These are phyloP conservation scores for Diadema setosum DNA, from an alignment of 35 echinoderm and acorn worm genomes.

Conservation along the genomic window DNA sequence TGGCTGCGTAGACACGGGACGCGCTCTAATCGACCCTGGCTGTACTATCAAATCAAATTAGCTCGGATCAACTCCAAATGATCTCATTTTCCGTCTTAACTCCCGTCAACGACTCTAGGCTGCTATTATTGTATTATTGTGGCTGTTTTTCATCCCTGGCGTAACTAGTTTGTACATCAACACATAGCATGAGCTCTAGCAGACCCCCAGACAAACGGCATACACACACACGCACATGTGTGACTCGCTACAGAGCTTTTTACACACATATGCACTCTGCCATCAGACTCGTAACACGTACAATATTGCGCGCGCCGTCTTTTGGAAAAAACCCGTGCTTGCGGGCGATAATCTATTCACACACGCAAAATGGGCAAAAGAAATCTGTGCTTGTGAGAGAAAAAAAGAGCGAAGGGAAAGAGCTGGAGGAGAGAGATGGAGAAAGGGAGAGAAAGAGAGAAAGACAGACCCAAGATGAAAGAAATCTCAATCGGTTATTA, in stretches of 20 bases:
- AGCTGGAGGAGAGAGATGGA: neutral
- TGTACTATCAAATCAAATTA: constrained; percentile 9
- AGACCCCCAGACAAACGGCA: too few species aligned
- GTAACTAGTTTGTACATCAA: neutral
- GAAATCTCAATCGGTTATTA: neutral
- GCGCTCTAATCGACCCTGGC: neutral
- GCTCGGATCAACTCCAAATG: neutral
- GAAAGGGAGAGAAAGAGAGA: neutral
- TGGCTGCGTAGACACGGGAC: too few species aligned
- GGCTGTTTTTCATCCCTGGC: neutral
- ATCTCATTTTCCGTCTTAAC: neutral
- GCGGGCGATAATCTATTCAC: neutral
- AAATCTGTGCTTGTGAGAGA: neutral
- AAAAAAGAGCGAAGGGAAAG: neutral
- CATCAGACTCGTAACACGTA: too few species aligned
- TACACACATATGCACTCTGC: too few species aligned
- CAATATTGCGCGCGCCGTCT: too few species aligned
- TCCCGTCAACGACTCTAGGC: constrained; percentile 1
- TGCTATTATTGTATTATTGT: neutral
- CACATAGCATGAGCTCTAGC: neutral
- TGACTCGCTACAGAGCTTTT: neutral
- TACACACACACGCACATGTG: too few species aligned
- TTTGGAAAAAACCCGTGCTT: neutral
- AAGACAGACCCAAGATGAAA: neutral
- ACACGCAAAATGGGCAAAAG: neutral